Evolutionary conservation across 2,888 invertebrate genomes (phyloP), one percentile per base, ranked within the genome.

Genomic region (Girardia tigrina): DNA sequence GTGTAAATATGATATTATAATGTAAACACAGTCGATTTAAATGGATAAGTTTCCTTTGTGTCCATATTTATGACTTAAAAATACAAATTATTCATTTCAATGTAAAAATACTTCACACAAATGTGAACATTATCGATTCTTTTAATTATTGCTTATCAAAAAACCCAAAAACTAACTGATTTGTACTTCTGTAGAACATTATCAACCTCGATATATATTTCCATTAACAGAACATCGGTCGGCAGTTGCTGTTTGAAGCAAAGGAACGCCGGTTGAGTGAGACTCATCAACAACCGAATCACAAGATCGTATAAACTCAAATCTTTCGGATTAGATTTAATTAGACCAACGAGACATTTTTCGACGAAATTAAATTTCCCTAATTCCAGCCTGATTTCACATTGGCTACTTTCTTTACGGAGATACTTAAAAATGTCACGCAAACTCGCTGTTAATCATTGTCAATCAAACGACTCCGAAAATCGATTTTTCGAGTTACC

Each of bases 181-280:
- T 94, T 94, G 82, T 92, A 93, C 8, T 85, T 86, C 75, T 92
- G 91, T 69, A 92, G 86, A 82, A 92, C 90, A 75, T 88, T 86
- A 78, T 91, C 87, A 74, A 94, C 88, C 84, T 91, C 89, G 77
- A 92, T 85, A 82, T 90, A 94, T 81, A 89, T 88, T 81, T 90
- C 90, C 42, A 80, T 80, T 0, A 88, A 88, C 23, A 88, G 88
- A 81, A 90, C 89, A 80, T 94, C 93, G 26, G 88, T 88, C 0
- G 94, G 94, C 1, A 91, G 84, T 80, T 91, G 89, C 82, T 92
- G 91, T 79, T 91, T 88, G 84, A 90, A 95, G 75, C 94, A 85
- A 78, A 94, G 85, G 69, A 92, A 84, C 0, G 91, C 90, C 16
- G 97, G 95, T 83, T 91, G 93, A 20, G 94, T 94, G 78, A 98